Conservation (phyloP, 1,140 invertebrate genomes). For the Sarcophaga peregrina region DNA sequence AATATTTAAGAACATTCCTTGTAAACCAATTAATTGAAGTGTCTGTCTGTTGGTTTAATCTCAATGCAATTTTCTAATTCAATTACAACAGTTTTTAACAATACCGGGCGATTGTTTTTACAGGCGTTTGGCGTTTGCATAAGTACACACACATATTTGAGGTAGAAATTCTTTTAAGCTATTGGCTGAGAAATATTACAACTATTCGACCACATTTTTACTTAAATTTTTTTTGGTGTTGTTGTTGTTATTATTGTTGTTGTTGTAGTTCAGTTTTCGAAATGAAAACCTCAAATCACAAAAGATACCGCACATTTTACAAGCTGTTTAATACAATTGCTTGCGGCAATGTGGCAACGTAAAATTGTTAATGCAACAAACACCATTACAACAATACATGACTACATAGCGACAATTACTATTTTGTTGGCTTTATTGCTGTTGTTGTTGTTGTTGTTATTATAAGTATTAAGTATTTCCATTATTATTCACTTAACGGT, state of each 20-base stretch:
- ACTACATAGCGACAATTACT: too few relatives aligned
- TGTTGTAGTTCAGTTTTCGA: neutral
- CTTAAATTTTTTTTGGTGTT: too few relatives aligned
- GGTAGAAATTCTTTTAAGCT: too few relatives aligned
- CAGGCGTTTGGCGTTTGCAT: too few relatives aligned
- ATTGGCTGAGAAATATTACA: neutral
- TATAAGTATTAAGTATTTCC: neutral
- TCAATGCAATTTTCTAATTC: too few relatives aligned
- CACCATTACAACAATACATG: neutral
- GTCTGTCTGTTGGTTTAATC: too few relatives aligned
- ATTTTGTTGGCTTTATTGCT: neutral
- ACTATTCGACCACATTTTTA: neutral
- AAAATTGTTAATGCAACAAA: neutral
- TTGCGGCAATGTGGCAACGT: neutral
- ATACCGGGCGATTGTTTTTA: too few relatives aligned
- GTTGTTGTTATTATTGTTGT: neutral
- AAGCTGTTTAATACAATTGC: slow-evolving; percentile 9
- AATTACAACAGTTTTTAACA: too few relatives aligned
- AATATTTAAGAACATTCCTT: too few relatives aligned
- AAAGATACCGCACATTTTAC: slow-evolving; percentile 3
- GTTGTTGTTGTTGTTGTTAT: too few relatives aligned
- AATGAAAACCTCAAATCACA: neutral
- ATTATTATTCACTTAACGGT: neutral
- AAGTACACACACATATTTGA: too few relatives aligned
- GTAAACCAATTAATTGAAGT: too few relatives aligned